Evolutionary conservation across 1,140 invertebrate genomes (phyloP).

Genomic region (Eumaeus atala): DNA sequence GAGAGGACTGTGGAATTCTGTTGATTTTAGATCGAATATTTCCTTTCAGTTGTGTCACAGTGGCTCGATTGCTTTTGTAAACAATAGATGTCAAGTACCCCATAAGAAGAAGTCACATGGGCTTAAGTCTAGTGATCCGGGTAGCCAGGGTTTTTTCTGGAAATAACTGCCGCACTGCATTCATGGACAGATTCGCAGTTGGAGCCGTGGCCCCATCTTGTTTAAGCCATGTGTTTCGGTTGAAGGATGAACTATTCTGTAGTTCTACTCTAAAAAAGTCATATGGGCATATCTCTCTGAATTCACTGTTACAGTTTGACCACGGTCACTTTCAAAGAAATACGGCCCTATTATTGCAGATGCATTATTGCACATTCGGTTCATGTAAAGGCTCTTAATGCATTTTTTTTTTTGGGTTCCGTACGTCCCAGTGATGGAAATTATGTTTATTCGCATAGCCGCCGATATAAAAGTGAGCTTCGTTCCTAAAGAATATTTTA

Average conservation of each 20-base stretch:
- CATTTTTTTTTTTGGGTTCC: conserved; percentile 12
- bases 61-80: conserved; percentile 2
- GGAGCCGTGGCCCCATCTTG: not conserved
- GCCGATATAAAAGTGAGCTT: conserved; percentile 19
- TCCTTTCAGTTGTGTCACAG: conserved; percentile 11
- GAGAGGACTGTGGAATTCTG: not conserved
- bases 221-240: not conserved
- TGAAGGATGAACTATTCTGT: conserved; percentile 2
- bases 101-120: conserved; percentile 20
- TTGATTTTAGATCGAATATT: conserved; percentile 12
- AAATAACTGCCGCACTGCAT: conserved; percentile 15
- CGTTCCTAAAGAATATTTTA: conserved; percentile 18
- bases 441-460: conserved; percentile 16
- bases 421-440: conserved; percentile 12
- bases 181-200: conserved; percentile 10
- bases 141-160: conserved; percentile 13
- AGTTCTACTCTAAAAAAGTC: conserved; percentile 14
- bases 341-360: conserved; percentile 20
- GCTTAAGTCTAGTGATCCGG: conserved; percentile 14
- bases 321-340: too few species aligned
- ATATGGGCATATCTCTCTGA: conserved; percentile 13
- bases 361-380: conserved; percentile 11
- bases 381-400: conserved; percentile 14
- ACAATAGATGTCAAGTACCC: conserved; percentile 11
- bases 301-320: conserved; percentile 19